Evolutionary conservation across 2,888 invertebrate species (phyloP).

Genomic region (Metallyticus violacea): DNA sequence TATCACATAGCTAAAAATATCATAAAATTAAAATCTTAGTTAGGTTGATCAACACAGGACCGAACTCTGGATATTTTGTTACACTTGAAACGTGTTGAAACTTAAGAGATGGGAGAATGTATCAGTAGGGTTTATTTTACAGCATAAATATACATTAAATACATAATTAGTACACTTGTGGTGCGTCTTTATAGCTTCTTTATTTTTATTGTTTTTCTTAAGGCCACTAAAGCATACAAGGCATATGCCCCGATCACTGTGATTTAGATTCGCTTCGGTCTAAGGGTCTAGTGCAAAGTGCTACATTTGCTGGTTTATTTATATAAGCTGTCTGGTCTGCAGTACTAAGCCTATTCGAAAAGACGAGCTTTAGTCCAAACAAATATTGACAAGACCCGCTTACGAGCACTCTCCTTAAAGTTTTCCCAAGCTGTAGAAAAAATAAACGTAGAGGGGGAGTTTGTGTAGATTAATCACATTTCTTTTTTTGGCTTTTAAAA

Average conservation of each 20-base stretch:
- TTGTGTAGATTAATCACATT: background rate
- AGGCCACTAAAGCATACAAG: too few relatives aligned
- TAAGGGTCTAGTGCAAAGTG: background rate
- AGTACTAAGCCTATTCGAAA: background rate
- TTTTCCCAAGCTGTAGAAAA: background rate
- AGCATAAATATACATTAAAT: too few relatives aligned
- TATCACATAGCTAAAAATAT: too few relatives aligned
- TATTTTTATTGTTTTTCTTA: too few relatives aligned
- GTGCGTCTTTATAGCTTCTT: too few relatives aligned
- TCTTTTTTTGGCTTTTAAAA: background rate
- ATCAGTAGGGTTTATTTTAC: too few relatives aligned
- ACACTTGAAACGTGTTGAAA: too few relatives aligned
- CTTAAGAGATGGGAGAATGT: too few relatives aligned
- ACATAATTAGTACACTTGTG: too few relatives aligned
- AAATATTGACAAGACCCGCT: background rate
- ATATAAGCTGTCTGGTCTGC: background rate
- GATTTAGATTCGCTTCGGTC: background rate
- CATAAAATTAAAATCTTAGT: too few relatives aligned
- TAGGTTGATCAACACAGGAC: too few relatives aligned
- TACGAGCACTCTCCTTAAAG: background rate
- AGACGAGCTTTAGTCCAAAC: background rate
- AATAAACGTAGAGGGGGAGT: background rate
- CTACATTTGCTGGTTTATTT: background rate
- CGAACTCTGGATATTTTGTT: too few relatives aligned
- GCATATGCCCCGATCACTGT: background rate